phyloP scores from a whole-genome alignment of 2,797 vertebrate genomes.

The Protosalanx chinensis region DNA sequence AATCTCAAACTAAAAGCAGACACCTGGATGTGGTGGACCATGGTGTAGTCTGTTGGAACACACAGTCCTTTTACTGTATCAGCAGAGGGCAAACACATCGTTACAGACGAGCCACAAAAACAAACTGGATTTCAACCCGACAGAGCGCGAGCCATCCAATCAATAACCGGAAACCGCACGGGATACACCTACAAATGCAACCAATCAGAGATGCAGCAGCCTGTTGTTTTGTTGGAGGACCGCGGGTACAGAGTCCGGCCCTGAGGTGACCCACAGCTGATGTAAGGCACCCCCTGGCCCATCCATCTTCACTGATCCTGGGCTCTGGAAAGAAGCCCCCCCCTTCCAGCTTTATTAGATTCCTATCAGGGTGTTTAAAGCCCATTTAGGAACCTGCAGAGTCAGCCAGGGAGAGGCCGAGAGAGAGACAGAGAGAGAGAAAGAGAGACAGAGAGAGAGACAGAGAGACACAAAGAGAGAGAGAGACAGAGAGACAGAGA shows the following conservation, averaged over 20 bases:
- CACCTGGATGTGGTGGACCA: neutral
- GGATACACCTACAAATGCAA: neutral
- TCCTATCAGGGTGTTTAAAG: constrained; percentile 45
- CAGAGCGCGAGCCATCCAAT: neutral
- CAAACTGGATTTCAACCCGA: neutral
- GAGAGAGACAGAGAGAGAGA: no score
- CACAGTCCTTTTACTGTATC: neutral
- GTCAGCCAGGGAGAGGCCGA: constrained; percentile 24
- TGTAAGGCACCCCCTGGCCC: constrained; percentile 21
- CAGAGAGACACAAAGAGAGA: no score
- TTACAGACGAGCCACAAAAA: constrained; percentile 9
- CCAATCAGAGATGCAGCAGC: neutral
- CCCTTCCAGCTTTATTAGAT: constrained; percentile 44
- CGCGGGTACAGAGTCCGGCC: neutral
- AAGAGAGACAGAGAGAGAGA: no score
- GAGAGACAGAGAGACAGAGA: no score
- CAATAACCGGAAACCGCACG: constrained; percentile 5
- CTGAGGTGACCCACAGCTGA: neutral
- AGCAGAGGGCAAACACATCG: no score
- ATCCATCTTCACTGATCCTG: constrained; percentile 20
- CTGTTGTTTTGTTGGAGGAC: constrained; percentile 3
- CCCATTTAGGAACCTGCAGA: constrained; percentile 55
- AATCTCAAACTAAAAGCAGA: neutral
- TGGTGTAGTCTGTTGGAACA: neutral
- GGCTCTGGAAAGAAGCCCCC: constrained; percentile 11